phyloP scores from a whole-genome alignment of 2,888 invertebrate species.

The Labia minor region DNA sequence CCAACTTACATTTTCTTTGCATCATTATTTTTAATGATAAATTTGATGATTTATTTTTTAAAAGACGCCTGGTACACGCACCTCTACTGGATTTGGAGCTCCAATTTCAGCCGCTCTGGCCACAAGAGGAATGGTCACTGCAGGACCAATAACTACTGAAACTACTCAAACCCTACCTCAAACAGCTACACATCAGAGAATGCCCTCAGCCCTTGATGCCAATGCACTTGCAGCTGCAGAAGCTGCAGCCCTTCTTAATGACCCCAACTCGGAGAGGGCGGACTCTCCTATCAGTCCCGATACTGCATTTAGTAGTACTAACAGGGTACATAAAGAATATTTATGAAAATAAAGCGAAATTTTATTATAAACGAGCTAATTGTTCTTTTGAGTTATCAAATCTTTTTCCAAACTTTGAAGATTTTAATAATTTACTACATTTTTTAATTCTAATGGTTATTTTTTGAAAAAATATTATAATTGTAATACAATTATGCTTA shows the following conservation, averaged over 20 bases:
- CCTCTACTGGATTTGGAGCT: not conserved
- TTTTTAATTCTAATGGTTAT: too few relatives aligned
- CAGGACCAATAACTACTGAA: not conserved
- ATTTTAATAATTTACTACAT: too few relatives aligned
- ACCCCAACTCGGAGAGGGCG: constrained; percentile 44
- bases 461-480: too few relatives aligned
- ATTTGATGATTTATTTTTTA: too few relatives aligned
- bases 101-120: constrained; percentile 25
- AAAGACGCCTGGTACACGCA: too few relatives aligned
- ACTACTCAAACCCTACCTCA: constrained; percentile 32
- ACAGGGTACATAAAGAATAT: constrained; percentile 39
- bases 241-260: constrained; percentile 31
- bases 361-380: not conserved
- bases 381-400: too few relatives aligned
- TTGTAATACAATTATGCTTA: too few relatives aligned
- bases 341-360: constrained; percentile 1
- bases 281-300: constrained; percentile 43
- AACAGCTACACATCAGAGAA: constrained; percentile 29
- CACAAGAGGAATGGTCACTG: constrained; percentile 29
- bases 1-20: too few relatives aligned
- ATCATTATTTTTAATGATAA: too few relatives aligned
- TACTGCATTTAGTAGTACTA: constrained; percentile 49
- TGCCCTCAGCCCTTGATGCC: constrained; percentile 29
- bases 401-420: too few relatives aligned
- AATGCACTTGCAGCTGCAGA: constrained; percentile 34